A percentile compares a stretch with the other conserved stretches of the same genome.
Conservation (phyloP, 2,113 vertebrate genomes). For the Hemicordylus capensis region DNA sequence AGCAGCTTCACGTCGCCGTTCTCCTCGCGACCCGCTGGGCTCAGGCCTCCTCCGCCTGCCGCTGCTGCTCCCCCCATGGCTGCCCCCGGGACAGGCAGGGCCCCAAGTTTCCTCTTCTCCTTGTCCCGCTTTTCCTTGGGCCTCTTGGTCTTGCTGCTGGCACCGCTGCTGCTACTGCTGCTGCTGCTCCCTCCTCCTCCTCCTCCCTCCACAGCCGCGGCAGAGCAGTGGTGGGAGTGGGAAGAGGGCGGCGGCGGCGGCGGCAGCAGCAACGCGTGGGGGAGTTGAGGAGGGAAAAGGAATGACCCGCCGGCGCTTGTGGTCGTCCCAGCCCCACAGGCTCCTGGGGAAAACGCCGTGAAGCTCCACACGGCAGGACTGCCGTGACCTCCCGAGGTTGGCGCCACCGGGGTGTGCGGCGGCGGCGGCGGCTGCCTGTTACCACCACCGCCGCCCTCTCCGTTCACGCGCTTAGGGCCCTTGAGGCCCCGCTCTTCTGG, state of each 20-base stretch:
- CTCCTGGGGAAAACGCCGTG: slow-evolving; percentile 61
- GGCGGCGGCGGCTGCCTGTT: slow-evolving; percentile 64
- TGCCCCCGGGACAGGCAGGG: slow-evolving; percentile 57
- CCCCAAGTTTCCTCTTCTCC: slow-evolving; percentile 78
- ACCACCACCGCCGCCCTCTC: slow-evolving; percentile 79
- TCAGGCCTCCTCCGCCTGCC: slow-evolving; percentile 56
- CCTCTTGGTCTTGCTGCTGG: slow-evolving; percentile 78
- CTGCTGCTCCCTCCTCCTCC: slow-evolving; percentile 27
- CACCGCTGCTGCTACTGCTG: slow-evolving; percentile 46
- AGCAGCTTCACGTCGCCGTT: slow-evolving; percentile 89
- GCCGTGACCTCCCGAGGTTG: slow-evolving; percentile 72
- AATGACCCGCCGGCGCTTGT: slow-evolving; percentile 42
- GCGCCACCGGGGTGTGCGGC: slow-evolving; percentile 19
- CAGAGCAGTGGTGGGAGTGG: slow-evolving; percentile 51
- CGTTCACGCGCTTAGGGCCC: slow-evolving; percentile 86
- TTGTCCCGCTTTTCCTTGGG: slow-evolving; percentile 85
- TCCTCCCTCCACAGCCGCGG: slow-evolving; percentile 26
- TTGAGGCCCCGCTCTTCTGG: slow-evolving; percentile 83
- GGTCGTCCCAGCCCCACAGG: slow-evolving; percentile 41
- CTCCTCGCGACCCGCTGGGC: slow-evolving; percentile 81
- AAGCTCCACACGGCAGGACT: slow-evolving; percentile 79
- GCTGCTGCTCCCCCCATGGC: slow-evolving; percentile 54
- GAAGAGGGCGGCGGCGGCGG: slow-evolving; percentile 57
- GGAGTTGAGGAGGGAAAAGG: slow-evolving; percentile 76
- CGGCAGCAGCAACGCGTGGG: slow-evolving; percentile 78